These are phyloP conservation scores for Cotesia congregata DNA, from an alignment of 2,888 invertebrate species.

Conservation along the genomic window DNA sequence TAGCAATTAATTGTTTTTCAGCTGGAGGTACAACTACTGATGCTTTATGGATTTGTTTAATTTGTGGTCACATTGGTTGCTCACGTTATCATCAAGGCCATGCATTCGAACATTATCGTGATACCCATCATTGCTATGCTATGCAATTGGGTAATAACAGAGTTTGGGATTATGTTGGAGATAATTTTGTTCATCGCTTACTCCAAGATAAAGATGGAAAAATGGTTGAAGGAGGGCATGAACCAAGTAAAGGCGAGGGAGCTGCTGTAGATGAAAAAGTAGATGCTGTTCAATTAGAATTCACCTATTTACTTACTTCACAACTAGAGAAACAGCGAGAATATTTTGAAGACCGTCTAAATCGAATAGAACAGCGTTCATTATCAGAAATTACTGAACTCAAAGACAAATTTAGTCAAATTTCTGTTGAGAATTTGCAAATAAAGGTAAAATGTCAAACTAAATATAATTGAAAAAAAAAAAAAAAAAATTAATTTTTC, in stretches of 20 bases:
- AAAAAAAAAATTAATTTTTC: too few species aligned
- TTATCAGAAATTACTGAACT: slow-evolving; percentile 74
- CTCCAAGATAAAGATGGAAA: slow-evolving; percentile 99
- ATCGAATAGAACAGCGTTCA: slow-evolving; percentile 69
- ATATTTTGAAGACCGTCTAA: slow-evolving; percentile 89
- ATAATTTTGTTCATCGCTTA: slow-evolving; percentile 95
- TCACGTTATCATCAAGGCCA: slow-evolving; percentile 93
- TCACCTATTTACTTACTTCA: slow-evolving; percentile 94
- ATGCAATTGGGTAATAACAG: slow-evolving; percentile 96
- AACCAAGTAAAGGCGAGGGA: slow-evolving; percentile 71
- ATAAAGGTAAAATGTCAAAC: slow-evolving; percentile 54
- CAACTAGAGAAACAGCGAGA: slow-evolving; percentile 94
- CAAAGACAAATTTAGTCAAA: slow-evolving; percentile 71
- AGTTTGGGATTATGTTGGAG: slow-evolving; percentile 99
- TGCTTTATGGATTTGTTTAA: slow-evolving; percentile 97
- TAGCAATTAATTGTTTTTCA: slow-evolving; percentile 29
- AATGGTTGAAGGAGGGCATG: slow-evolving; percentile 81
- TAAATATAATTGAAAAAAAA: too few species aligned
- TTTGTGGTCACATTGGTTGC: slow-evolving; percentile 98
- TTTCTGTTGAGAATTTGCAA: slow-evolving; percentile 71
- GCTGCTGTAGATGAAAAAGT: slow-evolving; percentile 85
- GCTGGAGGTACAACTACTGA: slow-evolving; percentile 75
- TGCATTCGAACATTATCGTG: slow-evolving; percentile 94
- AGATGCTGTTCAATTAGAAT: slow-evolving; percentile 95
- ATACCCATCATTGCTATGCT: slow-evolving; percentile 97